These are phyloP conservation scores for Amphibalanus amphitrite DNA, from an alignment of 1,140 invertebrate species.

Conservation along the genomic window DNA sequence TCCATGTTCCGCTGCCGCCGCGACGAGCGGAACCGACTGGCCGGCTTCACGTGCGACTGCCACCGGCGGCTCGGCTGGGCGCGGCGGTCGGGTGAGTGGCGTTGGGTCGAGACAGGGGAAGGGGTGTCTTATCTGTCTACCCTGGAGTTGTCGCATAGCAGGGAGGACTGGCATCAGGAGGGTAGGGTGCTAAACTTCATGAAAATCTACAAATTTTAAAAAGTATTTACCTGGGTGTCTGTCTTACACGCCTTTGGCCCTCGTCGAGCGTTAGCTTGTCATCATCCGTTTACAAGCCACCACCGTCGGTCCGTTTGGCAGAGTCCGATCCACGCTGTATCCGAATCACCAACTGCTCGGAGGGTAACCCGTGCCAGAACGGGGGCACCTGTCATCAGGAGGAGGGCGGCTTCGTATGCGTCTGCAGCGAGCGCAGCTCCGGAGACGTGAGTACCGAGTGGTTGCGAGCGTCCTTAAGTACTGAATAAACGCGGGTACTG, in stretches of 20 bases:
- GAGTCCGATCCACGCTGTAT: background rate
- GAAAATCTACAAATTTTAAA: too few relatives aligned
- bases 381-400: background rate
- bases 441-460: background rate
- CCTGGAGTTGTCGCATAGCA: too few relatives aligned
- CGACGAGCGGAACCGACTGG: background rate
- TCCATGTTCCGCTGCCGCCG: background rate
- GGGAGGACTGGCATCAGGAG: too few relatives aligned
- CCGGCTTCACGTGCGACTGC: background rate
- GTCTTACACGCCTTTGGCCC: too few relatives aligned
- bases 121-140: too few relatives aligned
- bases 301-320: background rate
- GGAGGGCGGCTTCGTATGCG: background rate
- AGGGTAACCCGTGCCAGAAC: background rate
- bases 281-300: too few relatives aligned
- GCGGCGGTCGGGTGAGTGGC: background rate
- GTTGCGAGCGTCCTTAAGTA: too few relatives aligned
- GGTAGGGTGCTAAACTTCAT: too few relatives aligned
- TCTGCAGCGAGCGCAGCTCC: background rate
- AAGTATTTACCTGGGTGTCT: too few relatives aligned
- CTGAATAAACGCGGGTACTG: too few relatives aligned
- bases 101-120: too few relatives aligned
- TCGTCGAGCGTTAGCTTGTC: too few relatives aligned
- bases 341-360: background rate
- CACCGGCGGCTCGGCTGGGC: background rate